A percentile compares a stretch with the other conserved stretches of the same genome.
These are phyloP conservation scores for Rallus limicola DNA, from an alignment of 2,113 vertebrate genomes.

Conservation along the genomic window DNA sequence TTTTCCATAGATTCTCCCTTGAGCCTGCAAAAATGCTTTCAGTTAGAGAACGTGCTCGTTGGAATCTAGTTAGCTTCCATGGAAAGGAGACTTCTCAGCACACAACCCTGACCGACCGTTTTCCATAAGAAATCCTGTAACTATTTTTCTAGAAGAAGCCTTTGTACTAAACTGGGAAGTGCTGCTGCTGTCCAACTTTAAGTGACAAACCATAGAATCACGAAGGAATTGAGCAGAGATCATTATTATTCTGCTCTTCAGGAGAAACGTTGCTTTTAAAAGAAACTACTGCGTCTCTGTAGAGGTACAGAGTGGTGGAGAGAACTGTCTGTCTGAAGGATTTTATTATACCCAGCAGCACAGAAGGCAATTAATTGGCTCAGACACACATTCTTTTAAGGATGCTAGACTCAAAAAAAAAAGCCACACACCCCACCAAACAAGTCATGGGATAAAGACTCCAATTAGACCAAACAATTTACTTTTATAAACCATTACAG, in stretches of 20 bases:
- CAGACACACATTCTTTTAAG: background rate
- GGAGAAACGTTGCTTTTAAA: background rate
- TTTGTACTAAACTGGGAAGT: background rate
- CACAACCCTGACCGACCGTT: background rate
- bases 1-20: constrained; percentile 93
- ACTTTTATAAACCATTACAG: background rate
- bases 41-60: background rate
- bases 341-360: background rate
- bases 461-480: background rate
- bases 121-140: background rate
- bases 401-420: background rate
- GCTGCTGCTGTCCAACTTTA: background rate
- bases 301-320: background rate
- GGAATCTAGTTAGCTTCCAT: background rate
- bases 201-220: background rate
- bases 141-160: background rate
- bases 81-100: background rate
- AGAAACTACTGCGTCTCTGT: background rate
- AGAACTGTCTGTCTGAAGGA: background rate
- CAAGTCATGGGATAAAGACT: background rate
- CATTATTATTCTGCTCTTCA: background rate
- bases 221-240: background rate
- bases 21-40: constrained; percentile 78
- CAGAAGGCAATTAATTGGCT: background rate
- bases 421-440: background rate